Evolutionary conservation across 2,888 invertebrate genomes (phyloP).

Genomic region (Hedya salicella): DNA sequence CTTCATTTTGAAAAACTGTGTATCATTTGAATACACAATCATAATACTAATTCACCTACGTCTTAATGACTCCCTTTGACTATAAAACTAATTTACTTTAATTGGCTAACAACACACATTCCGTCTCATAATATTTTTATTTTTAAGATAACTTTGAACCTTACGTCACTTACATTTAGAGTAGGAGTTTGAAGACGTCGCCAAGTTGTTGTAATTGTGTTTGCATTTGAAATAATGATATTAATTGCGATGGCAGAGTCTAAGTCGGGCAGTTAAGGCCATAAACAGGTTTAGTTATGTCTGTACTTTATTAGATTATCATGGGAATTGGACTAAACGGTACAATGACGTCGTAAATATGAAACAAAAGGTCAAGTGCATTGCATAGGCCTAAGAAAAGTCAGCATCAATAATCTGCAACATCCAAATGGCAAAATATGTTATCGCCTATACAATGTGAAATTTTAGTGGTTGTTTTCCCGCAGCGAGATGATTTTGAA

Average conservation of each 20-base stretch:
- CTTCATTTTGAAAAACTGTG: constrained; percentile 15
- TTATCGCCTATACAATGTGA: too few species aligned
- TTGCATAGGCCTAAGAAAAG: too few species aligned
- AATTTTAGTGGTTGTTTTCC: too few species aligned
- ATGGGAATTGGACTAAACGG: neutral
- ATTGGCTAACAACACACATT: constrained; percentile 30
- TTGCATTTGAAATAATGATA: constrained; percentile 28
- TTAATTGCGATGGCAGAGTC: constrained; percentile 22
- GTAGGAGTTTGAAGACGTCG: neutral
- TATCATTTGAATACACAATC: constrained; percentile 20
- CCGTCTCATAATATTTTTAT: neutral
- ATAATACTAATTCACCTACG: constrained; percentile 20
- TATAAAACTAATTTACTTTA: constrained; percentile 37
- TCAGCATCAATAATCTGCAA: too few species aligned
- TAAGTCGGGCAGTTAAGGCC: constrained; percentile 12
- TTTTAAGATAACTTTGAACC: neutral
- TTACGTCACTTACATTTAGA: neutral
- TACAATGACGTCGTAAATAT: too few species aligned
- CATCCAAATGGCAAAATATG: too few species aligned
- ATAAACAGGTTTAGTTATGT: constrained; percentile 14
- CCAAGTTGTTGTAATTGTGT: neutral
- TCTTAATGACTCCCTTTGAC: constrained; percentile 22
- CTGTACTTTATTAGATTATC: constrained; percentile 2
- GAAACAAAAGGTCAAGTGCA: too few species aligned
- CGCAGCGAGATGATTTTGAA: too few species aligned